A percentile compares a stretch with the other conserved stretches of the same genome.
phyloP scores from a whole-genome alignment of 2,888 invertebrate genomes.

The Oscheius sp. region DNA sequence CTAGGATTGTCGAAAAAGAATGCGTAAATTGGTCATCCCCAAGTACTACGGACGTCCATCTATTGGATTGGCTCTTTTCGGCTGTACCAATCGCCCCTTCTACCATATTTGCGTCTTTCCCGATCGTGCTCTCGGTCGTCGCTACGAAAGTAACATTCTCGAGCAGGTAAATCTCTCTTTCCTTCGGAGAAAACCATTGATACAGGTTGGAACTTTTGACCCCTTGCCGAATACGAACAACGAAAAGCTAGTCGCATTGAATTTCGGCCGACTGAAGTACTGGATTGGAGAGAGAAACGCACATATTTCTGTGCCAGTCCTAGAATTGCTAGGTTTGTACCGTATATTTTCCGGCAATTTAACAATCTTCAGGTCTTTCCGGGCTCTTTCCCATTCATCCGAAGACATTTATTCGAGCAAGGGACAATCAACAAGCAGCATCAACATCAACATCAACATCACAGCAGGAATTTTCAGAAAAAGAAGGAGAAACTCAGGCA shows the following conservation, averaged over 20 bases:
- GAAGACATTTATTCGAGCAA: conserved; percentile 68
- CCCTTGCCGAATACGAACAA: conserved; percentile 86
- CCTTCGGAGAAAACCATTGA: background rate
- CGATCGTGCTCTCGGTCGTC: conserved; percentile 68
- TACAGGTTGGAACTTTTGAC: conserved; percentile 89
- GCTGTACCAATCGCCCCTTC: conserved; percentile 93
- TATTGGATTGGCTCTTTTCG: conserved; percentile 79
- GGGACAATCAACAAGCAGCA: conserved; percentile 41
- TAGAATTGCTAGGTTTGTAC: conserved; percentile 81
- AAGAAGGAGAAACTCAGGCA: conserved; percentile 4
- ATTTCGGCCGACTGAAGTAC: conserved; percentile 87
- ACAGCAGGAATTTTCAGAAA: conserved; percentile 1
- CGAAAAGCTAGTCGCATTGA: conserved; percentile 89
- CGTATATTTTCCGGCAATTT: background rate
- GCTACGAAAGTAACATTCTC: conserved; percentile 79
- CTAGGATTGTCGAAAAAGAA: conserved; percentile 28
- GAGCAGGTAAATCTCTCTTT: conserved; percentile 62
- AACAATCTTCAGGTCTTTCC: conserved; percentile 60
- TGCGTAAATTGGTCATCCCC: conserved; percentile 71
- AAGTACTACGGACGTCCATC: conserved; percentile 69
- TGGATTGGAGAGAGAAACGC: conserved; percentile 81
- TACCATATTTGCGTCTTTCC: conserved; percentile 86
- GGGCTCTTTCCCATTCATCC: conserved; percentile 72
- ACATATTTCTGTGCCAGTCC: conserved; percentile 82
- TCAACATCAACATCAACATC: background rate